phyloP scores from a whole-genome alignment of 2,888 invertebrate species.

The Sepioteuthis lessoniana region DNA sequence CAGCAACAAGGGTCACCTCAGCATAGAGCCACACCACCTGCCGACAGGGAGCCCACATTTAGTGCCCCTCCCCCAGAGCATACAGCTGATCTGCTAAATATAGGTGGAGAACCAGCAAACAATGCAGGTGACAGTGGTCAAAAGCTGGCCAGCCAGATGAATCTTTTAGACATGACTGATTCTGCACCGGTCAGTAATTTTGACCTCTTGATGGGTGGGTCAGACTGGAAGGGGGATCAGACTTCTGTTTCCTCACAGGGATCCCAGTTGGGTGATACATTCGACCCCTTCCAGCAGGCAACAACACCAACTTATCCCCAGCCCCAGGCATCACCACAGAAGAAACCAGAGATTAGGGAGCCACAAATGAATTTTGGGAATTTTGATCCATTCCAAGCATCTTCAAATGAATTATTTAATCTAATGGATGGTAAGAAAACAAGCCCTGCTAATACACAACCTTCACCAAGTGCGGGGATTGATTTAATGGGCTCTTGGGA shows the following conservation, averaged over 20 bases:
- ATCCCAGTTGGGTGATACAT: conserved; percentile 57
- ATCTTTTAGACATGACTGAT: conserved; percentile 61
- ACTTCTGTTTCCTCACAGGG: conserved; percentile 17
- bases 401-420: conserved; percentile 58
- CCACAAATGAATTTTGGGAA: conserved; percentile 49
- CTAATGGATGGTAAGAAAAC: conserved; percentile 58
- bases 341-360: conserved; percentile 49
- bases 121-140: neutral
- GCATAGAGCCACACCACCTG: neutral
- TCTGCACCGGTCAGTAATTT: conserved; percentile 58
- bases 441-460: neutral
- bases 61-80: conserved; percentile 48
- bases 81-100: conserved; percentile 64
- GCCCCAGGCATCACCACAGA: conserved; percentile 48
- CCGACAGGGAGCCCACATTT: neutral
- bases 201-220: conserved; percentile 62
- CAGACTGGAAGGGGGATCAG: neutral
- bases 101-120: conserved; percentile 51
- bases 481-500: conserved; percentile 48
- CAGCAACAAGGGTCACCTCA: neutral
- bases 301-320: conserved; percentile 47
- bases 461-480: neutral
- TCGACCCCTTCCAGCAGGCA: conserved; percentile 70
- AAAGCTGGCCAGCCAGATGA: conserved; percentile 56
- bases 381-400: conserved; percentile 68